These are phyloP conservation scores for Gasterosteus aculeatus DNA, from an alignment of 2,113 vertebrate species.

Conservation along the genomic window DNA sequence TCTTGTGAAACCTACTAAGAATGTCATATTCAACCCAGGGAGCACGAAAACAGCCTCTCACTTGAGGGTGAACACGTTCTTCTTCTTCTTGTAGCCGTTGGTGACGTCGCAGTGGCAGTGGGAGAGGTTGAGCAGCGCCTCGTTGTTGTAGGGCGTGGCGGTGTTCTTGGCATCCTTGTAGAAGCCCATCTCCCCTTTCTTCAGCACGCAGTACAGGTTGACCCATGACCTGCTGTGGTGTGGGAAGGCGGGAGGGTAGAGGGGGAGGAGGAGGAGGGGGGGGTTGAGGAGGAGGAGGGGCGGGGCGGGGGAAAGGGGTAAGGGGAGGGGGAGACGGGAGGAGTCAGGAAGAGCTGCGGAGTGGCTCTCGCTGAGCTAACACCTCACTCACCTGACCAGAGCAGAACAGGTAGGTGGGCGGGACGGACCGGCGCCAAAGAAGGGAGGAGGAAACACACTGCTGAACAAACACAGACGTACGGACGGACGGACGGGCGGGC, in stretches of 20 bases:
- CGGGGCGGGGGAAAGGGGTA: constrained; percentile 16
- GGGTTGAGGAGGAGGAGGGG: neutral
- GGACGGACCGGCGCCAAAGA: constrained; percentile 71
- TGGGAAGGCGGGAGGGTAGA: constrained; percentile 28
- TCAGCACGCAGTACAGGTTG: constrained; percentile 93
- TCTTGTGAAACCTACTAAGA: neutral
- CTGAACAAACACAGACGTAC: constrained; percentile 76
- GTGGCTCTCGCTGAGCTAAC: constrained; percentile 68
- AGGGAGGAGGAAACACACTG: constrained; percentile 75
- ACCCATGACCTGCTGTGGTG: constrained; percentile 91
- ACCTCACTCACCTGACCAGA: constrained; percentile 80
- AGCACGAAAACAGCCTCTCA: constrained; percentile 52
- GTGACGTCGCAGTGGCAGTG: constrained; percentile 88
- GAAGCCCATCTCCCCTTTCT: constrained; percentile 93
- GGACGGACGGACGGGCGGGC: constrained; percentile 43
- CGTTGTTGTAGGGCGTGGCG: constrained; percentile 84
- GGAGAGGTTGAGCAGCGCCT: constrained; percentile 88
- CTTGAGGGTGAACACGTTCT: constrained; percentile 96
- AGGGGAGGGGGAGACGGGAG: constrained; percentile 41
- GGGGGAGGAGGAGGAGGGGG: neutral
- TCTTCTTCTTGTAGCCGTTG: constrained; percentile 96
- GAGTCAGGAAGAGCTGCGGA: constrained; percentile 65
- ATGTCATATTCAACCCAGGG: neutral
- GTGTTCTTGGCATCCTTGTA: constrained; percentile 93
- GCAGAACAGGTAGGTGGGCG: constrained; percentile 70